Evolutionary conservation across 2,113 vertebrate species (phyloP).

Genomic region (Cryptotis parvus): DNA sequence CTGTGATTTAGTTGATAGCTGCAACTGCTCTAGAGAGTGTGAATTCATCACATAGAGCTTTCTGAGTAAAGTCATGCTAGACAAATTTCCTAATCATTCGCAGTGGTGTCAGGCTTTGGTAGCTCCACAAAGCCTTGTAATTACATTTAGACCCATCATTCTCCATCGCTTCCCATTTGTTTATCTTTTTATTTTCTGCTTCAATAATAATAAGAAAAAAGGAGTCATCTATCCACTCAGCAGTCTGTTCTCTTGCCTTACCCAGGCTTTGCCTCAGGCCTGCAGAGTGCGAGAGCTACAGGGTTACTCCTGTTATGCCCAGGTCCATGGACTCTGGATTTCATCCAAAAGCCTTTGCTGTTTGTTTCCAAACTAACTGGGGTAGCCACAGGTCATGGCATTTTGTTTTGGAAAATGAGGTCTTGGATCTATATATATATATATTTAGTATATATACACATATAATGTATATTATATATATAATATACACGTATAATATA

Average conservation of each 20-base stretch:
- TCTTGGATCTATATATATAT: background rate
- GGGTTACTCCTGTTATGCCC: no score
- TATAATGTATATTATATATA: no score
- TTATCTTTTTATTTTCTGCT: background rate
- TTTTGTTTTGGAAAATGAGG: background rate
- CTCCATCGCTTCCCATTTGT: background rate
- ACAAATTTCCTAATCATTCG: conserved; percentile 73
- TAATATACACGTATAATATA: no score
- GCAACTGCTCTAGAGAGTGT: conserved; percentile 70
- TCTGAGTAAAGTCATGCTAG: conserved; percentile 67
- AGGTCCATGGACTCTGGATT: background rate
- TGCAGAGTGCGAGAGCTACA: no score
- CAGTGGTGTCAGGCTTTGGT: conserved; percentile 62
- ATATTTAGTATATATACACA: no score
- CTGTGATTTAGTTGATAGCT: conserved; percentile 65
- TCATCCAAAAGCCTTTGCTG: background rate
- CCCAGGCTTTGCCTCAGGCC: no score
- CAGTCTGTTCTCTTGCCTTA: no score
- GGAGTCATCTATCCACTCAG: background rate
- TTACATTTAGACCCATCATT: conserved; percentile 29
- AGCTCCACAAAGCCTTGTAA: background rate
- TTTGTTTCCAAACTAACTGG: conserved; percentile 43
- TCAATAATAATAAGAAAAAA: conserved; percentile 3
- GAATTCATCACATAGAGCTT: conserved; percentile 59
- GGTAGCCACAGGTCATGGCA: background rate